Percentiles rank a stretch among this genome's conserved stretches.
These are phyloP conservation scores for Decapterus maruadsi DNA, from an alignment of 2,797 vertebrate genomes.

Conservation along the genomic window DNA sequence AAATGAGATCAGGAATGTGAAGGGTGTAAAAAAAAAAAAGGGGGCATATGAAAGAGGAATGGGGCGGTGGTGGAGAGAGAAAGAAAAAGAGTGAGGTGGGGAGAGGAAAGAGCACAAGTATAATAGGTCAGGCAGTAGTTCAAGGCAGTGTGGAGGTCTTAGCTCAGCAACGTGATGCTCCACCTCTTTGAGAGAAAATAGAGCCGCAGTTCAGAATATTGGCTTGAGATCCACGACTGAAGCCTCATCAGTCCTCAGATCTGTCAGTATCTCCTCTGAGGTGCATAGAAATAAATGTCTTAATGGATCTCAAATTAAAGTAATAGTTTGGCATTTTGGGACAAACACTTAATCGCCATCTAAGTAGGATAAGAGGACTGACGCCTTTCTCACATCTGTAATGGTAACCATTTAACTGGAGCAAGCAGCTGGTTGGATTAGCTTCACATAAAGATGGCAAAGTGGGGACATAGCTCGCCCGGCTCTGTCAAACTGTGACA, in stretches of 20 bases:
- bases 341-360: background rate
- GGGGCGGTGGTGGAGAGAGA: constrained; percentile 50
- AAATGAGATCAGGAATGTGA: constrained; percentile 83
- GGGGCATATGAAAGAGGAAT: constrained; percentile 52
- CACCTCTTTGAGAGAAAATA: constrained; percentile 54
- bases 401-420: background rate
- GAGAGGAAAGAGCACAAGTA: constrained; percentile 85
- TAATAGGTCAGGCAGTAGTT: constrained; percentile 83
- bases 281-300: constrained; percentile 11
- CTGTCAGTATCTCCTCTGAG: constrained; percentile 30
- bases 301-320: constrained; percentile 48
- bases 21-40: constrained; percentile 47
- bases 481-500: too few relatives aligned
- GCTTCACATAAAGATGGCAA: background rate
- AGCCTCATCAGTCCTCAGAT: constrained; percentile 20
- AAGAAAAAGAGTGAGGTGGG: constrained; percentile 69
- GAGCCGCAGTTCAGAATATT: constrained; percentile 49
- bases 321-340: constrained; percentile 51
- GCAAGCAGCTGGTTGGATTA: constrained; percentile 4
- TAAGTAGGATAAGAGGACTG: background rate
- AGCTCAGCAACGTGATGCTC: constrained; percentile 62
- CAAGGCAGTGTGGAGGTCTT: constrained; percentile 76
- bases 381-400: constrained; percentile 1
- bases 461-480: background rate
- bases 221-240: constrained; percentile 48